These are phyloP conservation scores for Mythimna lalbum DNA, from an alignment of 2,888 invertebrate genomes.

Conservation along the genomic window DNA sequence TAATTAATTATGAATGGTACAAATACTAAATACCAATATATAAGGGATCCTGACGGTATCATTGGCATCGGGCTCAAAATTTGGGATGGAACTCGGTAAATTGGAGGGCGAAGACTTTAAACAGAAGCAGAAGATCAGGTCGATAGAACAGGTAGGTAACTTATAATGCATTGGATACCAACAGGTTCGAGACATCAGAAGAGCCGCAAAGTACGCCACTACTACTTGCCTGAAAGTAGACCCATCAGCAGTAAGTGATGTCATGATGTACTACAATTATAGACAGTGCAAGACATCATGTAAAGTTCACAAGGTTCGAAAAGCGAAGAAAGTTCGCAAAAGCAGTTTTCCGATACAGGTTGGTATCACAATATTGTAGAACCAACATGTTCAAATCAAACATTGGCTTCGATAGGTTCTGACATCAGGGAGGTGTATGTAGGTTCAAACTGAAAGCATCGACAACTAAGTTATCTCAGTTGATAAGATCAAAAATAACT, in stretches of 20 bases:
- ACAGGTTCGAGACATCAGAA: constrained; percentile 50
- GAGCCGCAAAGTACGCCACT: constrained; percentile 48
- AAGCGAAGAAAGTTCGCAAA: constrained; percentile 47
- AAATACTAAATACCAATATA: constrained; percentile 18
- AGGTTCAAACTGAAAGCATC: not conserved
- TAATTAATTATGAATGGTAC: constrained; percentile 12
- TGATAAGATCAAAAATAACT: constrained; percentile 17
- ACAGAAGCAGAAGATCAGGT: constrained; percentile 18
- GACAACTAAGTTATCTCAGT: not conserved
- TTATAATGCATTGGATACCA: constrained; percentile 57
- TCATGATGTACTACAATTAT: constrained; percentile 47
- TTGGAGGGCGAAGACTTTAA: constrained; percentile 29
- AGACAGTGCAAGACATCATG: constrained; percentile 35
- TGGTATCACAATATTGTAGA: constrained; percentile 50
- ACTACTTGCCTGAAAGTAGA: constrained; percentile 45
- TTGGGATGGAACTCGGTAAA: constrained; percentile 20
- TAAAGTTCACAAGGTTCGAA: constrained; percentile 45
- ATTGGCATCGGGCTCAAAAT: constrained; percentile 43
- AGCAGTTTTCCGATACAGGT: constrained; percentile 50
- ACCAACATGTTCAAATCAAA: constrained; percentile 47
- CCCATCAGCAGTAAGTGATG: constrained; percentile 40
- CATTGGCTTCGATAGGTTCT: constrained; percentile 37
- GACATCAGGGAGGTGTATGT: constrained; percentile 9
- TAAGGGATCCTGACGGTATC: not conserved
- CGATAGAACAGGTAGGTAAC: constrained; percentile 47